A percentile compares a stretch with the other conserved stretches of the same genome.
phyloP scores from a whole-genome alignment of 1,140 invertebrate genomes.

The Drosophila asahinai region DNA sequence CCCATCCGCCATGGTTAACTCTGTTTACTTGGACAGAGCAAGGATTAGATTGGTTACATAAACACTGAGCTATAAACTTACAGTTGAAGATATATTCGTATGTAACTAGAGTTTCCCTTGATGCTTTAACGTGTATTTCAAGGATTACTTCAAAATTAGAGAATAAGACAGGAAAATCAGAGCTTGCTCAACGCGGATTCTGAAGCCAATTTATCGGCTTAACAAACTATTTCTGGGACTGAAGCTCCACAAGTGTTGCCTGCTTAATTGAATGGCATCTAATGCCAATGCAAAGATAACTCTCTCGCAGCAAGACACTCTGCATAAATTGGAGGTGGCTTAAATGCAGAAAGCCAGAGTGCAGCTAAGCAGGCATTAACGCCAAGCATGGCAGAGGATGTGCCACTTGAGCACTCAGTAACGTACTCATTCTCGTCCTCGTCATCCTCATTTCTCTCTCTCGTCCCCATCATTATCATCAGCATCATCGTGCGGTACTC shows the following conservation, averaged over 20 bases:
- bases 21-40: not conserved
- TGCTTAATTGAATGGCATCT: constrained; percentile 54
- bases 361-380: constrained; percentile 64
- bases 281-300: constrained; percentile 35
- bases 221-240: not conserved
- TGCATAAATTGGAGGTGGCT: constrained; percentile 66
- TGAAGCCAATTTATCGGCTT: not conserved
- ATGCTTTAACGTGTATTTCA: not conserved
- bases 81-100: not conserved
- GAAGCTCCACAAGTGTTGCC: constrained; percentile 36
- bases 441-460: constrained; percentile 25
- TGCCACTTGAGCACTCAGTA: constrained; percentile 53
- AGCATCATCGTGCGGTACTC: constrained; percentile 47
- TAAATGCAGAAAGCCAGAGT: constrained; percentile 55
- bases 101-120: not conserved
- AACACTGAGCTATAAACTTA: not conserved
- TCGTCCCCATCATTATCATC: constrained; percentile 24
- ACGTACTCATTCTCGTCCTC: constrained; percentile 41
- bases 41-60: not conserved
- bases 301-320: constrained; percentile 30
- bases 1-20: constrained; percentile 13
- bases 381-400: constrained; percentile 51
- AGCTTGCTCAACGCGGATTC: not conserved
- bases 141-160: not conserved
- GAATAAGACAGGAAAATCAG: not conserved